These are phyloP conservation scores for Phaetusa simplex DNA, from an alignment of 2,113 vertebrate genomes.

Conservation along the genomic window DNA sequence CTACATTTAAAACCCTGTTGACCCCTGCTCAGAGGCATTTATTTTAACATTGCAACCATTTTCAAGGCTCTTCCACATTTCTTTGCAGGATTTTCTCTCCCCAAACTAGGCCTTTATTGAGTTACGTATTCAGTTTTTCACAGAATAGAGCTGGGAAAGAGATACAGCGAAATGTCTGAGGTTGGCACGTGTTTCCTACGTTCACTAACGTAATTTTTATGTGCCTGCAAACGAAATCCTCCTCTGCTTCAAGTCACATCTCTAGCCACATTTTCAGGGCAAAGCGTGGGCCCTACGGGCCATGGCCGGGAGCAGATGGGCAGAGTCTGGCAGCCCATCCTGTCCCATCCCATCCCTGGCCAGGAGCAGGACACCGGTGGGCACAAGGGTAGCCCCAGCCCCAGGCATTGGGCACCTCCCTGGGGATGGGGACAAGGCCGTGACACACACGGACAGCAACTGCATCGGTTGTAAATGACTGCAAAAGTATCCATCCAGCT, in stretches of 20 bases:
- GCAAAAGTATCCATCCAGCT: background rate
- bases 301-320: accelerated
- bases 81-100: background rate
- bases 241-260: background rate
- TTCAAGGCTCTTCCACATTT: background rate
- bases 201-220: background rate
- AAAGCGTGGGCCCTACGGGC: accelerated
- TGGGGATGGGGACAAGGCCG: background rate
- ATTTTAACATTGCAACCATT: background rate
- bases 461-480: background rate
- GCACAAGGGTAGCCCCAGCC: background rate
- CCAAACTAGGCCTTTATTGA: background rate
- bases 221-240: background rate
- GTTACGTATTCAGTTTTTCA: background rate
- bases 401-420: background rate
- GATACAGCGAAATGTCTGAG: background rate
- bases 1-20: background rate
- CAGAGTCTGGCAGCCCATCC: background rate
- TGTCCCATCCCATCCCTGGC: too few species aligned
- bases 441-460: background rate
- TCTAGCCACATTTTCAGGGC: background rate
- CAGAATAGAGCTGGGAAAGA: background rate
- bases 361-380: accelerated
- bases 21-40: background rate
- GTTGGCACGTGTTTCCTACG: background rate